Evolutionary conservation across 2,797 vertebrate species (phyloP).

Genomic region (Streptopelia turtur): DNA sequence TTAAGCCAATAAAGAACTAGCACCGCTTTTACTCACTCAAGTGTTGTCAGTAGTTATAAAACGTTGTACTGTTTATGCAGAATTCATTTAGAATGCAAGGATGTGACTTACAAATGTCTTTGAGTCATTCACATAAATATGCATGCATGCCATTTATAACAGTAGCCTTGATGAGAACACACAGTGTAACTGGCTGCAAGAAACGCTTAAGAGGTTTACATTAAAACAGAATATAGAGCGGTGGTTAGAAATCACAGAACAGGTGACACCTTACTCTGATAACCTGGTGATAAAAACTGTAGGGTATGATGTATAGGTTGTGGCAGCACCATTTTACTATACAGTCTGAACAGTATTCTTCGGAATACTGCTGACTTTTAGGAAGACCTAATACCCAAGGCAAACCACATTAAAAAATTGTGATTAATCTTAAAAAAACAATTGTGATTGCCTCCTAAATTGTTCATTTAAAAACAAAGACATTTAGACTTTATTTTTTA

Average conservation of each 20-base stretch:
- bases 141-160: conserved; percentile 81
- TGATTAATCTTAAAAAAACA: neutral
- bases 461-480: neutral
- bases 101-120: conserved; percentile 84
- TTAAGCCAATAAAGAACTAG: conserved; percentile 69
- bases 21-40: conserved; percentile 26
- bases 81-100: conserved; percentile 77
- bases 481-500: neutral
- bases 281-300: conserved; percentile 78
- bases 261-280: conserved; percentile 82
- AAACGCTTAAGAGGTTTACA: conserved; percentile 80
- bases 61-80: conserved; percentile 72
- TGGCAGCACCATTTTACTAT: conserved; percentile 29
- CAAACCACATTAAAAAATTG: neutral
- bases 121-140: conserved; percentile 85
- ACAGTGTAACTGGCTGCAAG: conserved; percentile 77
- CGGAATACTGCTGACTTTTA: conserved; percentile 27
- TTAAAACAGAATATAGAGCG: conserved; percentile 77
- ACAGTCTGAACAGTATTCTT: conserved; percentile 52
- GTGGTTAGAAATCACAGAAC: conserved; percentile 82
- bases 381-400: neutral
- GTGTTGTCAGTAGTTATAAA: conserved; percentile 64
- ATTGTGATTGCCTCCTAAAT: neutral
- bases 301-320: conserved; percentile 76
- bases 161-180: conserved; percentile 84